These are phyloP conservation scores for Rattus rattus DNA, from an alignment of 2,113 vertebrate genomes.

Conservation along the genomic window DNA sequence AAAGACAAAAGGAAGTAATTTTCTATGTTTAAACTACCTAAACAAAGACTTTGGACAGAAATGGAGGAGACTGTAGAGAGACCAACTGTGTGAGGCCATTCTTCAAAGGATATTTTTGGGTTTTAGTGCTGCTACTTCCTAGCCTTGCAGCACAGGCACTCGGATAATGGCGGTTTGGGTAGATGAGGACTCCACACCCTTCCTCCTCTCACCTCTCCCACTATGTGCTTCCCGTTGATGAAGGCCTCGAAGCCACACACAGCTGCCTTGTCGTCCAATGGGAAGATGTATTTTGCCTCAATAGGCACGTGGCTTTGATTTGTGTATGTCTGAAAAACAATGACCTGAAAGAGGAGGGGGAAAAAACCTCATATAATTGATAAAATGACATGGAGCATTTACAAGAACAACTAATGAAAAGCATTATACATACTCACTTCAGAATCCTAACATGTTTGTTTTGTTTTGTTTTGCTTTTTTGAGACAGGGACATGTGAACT, in stretches of 20 bases:
- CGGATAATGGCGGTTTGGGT: not conserved
- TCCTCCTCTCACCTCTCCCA: conserved; percentile 89
- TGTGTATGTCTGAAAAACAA: conserved; percentile 93
- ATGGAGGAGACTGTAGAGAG: not conserved
- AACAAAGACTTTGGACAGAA: not conserved
- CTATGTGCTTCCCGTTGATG: conserved; percentile 93
- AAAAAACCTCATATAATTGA: not conserved
- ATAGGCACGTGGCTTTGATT: conserved; percentile 88
- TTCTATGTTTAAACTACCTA: not conserved
- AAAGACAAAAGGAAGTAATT: not conserved
- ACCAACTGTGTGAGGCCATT: not conserved
- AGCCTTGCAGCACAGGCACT: not conserved
- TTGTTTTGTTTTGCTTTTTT: not conserved
- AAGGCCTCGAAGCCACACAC: conserved; percentile 96
- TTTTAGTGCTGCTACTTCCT: not conserved
- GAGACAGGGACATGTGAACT: not conserved
- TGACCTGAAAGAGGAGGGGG: conserved; percentile 84
- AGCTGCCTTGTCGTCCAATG: conserved; percentile 91
- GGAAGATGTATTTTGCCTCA: conserved; percentile 94
- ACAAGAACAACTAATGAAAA: conserved; percentile 4
- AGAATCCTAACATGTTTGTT: not conserved
- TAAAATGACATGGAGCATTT: not conserved
- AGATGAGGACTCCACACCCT: not conserved
- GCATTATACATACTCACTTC: not conserved
- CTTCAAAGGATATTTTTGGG: not conserved